Conservation (phyloP, 35 echinoderm and acorn worm genomes). For the Ptychodera flava region DNA sequence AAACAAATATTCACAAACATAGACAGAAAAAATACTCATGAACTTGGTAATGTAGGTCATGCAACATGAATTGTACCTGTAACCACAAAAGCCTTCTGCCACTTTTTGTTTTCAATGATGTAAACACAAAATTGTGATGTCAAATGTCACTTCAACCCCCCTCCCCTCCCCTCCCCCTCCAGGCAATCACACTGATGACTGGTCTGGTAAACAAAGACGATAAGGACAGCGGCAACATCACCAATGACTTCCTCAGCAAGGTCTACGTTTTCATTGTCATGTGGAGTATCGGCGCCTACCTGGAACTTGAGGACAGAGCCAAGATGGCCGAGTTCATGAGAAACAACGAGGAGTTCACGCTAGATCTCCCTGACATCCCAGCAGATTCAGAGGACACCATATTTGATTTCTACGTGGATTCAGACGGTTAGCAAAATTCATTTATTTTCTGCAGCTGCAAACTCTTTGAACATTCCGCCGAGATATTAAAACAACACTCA, state of each 20-base stretch:
- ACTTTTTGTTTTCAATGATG: too few relatives aligned
- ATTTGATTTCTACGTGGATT: conserved; percentile 93
- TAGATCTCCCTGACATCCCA: conserved; percentile 63
- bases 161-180: too few relatives aligned
- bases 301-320: conserved; percentile 86
- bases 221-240: conserved; percentile 51
- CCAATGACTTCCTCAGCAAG: conserved; percentile 55
- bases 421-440: conserved; percentile 65
- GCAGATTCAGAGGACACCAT: conserved; percentile 72
- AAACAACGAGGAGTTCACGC: conserved; percentile 59
- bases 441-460: too few relatives aligned
- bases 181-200: conserved; percentile 78
- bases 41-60: too few relatives aligned
- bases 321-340: conserved; percentile 88
- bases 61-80: too few relatives aligned
- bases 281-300: conserved; percentile 92
- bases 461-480: too few relatives aligned
- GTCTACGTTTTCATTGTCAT: conserved; percentile 86
- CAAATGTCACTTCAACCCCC: too few relatives aligned
- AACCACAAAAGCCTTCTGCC: too few relatives aligned
- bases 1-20: too few relatives aligned
- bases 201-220: conserved; percentile 90
- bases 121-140: too few relatives aligned
- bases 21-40: too few relatives aligned
- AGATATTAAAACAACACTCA: too few relatives aligned